Percentiles rank a stretch among this genome's conserved stretches.
phyloP scores from a whole-genome alignment of 2,888 invertebrate species.

The Troides oblongomaculatus region DNA sequence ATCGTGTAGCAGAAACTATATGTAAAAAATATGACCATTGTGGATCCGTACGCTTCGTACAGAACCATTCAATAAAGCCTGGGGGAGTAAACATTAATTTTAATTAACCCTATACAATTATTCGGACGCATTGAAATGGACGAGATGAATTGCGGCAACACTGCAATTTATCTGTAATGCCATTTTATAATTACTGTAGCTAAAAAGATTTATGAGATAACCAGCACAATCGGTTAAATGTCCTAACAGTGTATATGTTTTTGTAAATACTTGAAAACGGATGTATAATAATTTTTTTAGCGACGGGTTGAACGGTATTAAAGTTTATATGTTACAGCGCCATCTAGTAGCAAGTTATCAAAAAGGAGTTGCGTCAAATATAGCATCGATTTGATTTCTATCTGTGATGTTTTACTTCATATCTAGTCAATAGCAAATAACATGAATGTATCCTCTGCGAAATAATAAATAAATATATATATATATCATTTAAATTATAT shows the following conservation, averaged over 20 bases:
- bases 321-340: not conserved
- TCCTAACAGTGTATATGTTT: not conserved
- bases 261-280: not conserved
- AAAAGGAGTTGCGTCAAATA: not conserved
- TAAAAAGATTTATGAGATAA: not conserved
- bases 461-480: too few relatives aligned
- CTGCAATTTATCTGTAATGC: not conserved
- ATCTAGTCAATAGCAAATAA: too few relatives aligned
- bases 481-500: too few relatives aligned
- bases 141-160: slow-evolving; percentile 1
- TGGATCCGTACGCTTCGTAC: not conserved
- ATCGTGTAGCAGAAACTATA: too few relatives aligned
- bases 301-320: not conserved
- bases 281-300: not conserved
- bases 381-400: too few relatives aligned
- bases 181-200: not conserved
- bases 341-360: not conserved
- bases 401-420: too few relatives aligned
- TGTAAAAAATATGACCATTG: not conserved
- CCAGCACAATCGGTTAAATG: not conserved
- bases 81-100: slow-evolving; percentile 38
- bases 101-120: slow-evolving; percentile 34
- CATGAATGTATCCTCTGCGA: too few relatives aligned
- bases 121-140: slow-evolving; percentile 10
- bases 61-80: slow-evolving; percentile 21